A percentile compares a stretch with the other conserved stretches of the same genome.
Evolutionary conservation across 1,140 invertebrate genomes (phyloP).

Genomic region (Micrasema longulum): DNA sequence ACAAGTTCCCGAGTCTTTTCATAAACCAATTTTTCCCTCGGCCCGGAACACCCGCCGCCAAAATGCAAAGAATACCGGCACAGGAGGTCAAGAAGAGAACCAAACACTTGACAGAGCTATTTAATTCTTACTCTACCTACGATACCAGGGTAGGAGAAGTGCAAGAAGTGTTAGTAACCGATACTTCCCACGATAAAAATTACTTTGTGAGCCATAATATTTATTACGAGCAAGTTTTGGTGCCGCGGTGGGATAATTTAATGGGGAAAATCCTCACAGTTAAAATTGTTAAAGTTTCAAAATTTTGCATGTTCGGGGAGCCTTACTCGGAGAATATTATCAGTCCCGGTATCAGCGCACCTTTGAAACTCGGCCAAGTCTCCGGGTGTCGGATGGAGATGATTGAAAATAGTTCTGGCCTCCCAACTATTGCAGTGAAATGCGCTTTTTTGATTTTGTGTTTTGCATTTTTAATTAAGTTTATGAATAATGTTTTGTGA

Average conservation of each 20-base stretch:
- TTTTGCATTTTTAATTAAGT: conserved; percentile 30
- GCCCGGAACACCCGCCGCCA: conserved; percentile 94
- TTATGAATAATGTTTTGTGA: conserved; percentile 18
- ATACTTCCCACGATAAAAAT: conserved; percentile 90
- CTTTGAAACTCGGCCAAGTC: conserved; percentile 66
- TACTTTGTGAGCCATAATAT: conserved; percentile 97
- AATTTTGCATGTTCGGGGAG: conserved; percentile 89
- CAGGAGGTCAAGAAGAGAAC: conserved; percentile 92
- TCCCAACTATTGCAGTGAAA: conserved; percentile 29
- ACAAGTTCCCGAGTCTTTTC: conserved; percentile 94
- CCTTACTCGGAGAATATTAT: conserved; percentile 68
- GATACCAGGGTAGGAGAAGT: conserved; percentile 77
- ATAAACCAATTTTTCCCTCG: conserved; percentile 98
- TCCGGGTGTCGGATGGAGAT: conserved; percentile 59
- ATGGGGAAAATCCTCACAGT: conserved; percentile 89
- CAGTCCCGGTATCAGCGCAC: conserved; percentile 66
- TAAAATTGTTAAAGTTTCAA: conserved; percentile 79
- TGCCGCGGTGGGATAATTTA: conserved; percentile 81
- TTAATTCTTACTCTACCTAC: conserved; percentile 92
- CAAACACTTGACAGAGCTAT: conserved; percentile 89
- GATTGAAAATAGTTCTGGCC: conserved; percentile 46
- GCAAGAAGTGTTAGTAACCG: conserved; percentile 91
- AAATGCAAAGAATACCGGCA: conserved; percentile 82
- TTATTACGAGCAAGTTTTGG: conserved; percentile 93
- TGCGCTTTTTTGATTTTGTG: conserved; percentile 42